Base-by-base conservation (phyloP, 2,888 invertebrate species). In the Abscondita cerata region DNA sequence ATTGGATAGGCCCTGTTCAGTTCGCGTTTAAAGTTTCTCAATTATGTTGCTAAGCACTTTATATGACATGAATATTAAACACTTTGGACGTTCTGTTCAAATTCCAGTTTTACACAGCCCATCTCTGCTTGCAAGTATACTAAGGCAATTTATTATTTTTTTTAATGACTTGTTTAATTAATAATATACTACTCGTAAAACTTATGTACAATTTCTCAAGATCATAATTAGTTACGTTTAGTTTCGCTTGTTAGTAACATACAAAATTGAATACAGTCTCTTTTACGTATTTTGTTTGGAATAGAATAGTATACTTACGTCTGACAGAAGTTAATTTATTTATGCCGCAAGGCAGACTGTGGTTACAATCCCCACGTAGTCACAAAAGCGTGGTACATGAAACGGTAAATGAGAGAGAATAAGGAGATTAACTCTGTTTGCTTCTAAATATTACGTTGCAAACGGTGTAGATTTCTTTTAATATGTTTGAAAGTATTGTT, bases 11-110 rank as follows among this genome's bases (percentile, higher is more conserved):
- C 52, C n/a, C 53, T 41, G 36, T 41, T 67, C 68, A 64, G 62
- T 68, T 62, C 52, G 67, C 65, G 66, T 70, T 72, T 69, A 70
- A 73, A 74, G 72, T 74, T 74, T 73, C 72, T 68, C 72, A 72
- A 73, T 74, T 73, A 73, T 70, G 70, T 68, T 67, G 71, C 73
- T 72, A 72, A 74, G 73, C 69, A 68, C 72, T 71, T 70, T 68
- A 68, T 72, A 73, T 68, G 71, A 68, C 70, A 72, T 72, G 74
- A 73, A 74, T 74, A 71, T 73, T 70, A 72, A 73, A 72, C 68
- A 73, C 68, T 66, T 52, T 53, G 57, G 33, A 56, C 48, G 55
- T 18, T 44, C 18, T 18, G 18, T 19, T 3, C n/a, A 18, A 8
- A 18, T 19, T 9, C 8, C 44, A 5, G 16, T 16, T 18, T 25